phyloP scores from a whole-genome alignment of 2,797 vertebrate species.

The Scyliorhinus canicula region DNA sequence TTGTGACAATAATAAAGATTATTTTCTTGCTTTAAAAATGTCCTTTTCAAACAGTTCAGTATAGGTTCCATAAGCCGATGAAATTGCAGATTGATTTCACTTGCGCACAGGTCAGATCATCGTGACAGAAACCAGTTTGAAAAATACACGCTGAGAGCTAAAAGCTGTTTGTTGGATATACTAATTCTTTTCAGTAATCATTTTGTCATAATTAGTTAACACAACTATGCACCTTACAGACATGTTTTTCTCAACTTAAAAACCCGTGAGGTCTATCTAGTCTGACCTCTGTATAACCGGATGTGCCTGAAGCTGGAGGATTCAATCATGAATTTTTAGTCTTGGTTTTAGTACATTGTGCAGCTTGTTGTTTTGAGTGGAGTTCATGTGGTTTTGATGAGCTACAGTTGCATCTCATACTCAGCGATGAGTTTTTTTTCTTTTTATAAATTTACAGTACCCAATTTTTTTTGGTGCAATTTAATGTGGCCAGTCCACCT shows the following conservation, averaged over 20 bases:
- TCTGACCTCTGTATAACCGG: not conserved
- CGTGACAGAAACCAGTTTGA: not conserved
- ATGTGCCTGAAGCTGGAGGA: not conserved
- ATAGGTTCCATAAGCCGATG: too few species aligned
- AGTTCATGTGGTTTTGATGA: not conserved
- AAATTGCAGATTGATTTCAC: too few species aligned
- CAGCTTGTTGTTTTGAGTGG: not conserved
- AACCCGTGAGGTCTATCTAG: too few species aligned
- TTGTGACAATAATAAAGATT: too few species aligned
- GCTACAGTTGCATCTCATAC: conserved; percentile 36
- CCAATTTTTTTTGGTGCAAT: too few species aligned
- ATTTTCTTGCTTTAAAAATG: too few species aligned
- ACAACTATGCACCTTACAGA: not conserved
- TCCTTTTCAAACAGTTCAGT: too few species aligned
- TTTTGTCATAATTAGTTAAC: not conserved
- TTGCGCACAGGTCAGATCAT: too few species aligned
- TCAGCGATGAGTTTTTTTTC: too few species aligned
- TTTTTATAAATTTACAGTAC: too few species aligned
- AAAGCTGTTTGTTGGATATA: not conserved
- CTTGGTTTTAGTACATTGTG: not conserved
- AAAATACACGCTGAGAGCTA: not conserved
- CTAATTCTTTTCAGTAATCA: not conserved
- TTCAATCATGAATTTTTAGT: not conserved
- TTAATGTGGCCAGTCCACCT: too few species aligned
- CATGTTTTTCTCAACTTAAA: not conserved